phyloP scores from a whole-genome alignment of 2,113 vertebrate genomes.

The Vicugna pacos region DNA sequence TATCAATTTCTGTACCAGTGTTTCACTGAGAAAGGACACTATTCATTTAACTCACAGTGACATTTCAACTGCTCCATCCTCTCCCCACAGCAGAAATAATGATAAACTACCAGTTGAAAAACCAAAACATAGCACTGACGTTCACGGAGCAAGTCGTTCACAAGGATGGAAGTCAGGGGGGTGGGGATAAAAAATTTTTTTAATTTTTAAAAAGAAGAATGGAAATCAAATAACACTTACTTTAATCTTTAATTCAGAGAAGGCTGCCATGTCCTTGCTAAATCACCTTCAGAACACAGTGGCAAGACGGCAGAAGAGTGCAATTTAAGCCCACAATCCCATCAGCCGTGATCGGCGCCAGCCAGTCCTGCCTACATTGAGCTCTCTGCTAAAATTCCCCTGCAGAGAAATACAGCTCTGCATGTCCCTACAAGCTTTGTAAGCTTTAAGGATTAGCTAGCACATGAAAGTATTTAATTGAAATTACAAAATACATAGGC shows the following conservation, averaged over 20 bases:
- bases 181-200: too few species aligned
- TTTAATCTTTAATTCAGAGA: not conserved
- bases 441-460: not conserved
- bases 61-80: not conserved
- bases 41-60: not conserved
- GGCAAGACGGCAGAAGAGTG: not conserved
- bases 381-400: not conserved
- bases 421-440: not conserved
- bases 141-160: not conserved
- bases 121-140: not conserved
- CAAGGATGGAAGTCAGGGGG: not conserved
- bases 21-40: not conserved
- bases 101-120: not conserved
- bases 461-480: not conserved
- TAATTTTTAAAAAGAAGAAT: not conserved
- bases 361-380: not conserved
- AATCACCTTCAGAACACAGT: not conserved
- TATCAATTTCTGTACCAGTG: not conserved
- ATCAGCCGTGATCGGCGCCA: not conserved
- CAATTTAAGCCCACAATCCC: not conserved
- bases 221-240: not conserved
- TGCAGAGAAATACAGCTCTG: not conserved
- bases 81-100: not conserved
- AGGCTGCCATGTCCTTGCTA: not conserved
- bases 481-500: not conserved